Evolutionary conservation across 2,797 vertebrate species (phyloP).

Genomic region (Arnoldichthys spilopterus): DNA sequence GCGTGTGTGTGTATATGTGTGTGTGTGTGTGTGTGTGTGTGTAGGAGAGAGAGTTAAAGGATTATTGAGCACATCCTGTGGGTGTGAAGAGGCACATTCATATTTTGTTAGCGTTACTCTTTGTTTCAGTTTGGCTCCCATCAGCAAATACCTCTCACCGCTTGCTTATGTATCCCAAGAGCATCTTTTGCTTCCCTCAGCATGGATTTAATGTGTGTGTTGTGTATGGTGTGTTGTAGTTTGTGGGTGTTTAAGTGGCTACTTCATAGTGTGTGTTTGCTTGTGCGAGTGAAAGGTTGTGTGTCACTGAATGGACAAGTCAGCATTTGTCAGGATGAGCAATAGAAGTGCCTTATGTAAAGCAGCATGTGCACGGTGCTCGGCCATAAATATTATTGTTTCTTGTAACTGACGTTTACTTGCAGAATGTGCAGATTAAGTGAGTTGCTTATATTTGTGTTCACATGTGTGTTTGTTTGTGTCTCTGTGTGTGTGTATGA

Average conservation of each 20-base stretch:
- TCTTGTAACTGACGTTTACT: not conserved
- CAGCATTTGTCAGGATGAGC: not conserved
- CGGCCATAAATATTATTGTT: not conserved
- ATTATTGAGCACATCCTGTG: slow-evolving; percentile 44
- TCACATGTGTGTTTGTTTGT: slow-evolving; percentile 17
- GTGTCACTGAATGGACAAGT: slow-evolving; percentile 10
- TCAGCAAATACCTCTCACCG: slow-evolving; percentile 19
- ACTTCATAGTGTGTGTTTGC: slow-evolving; percentile 19
- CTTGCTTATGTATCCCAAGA: not conserved
- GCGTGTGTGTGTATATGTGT: not conserved
- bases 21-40: slow-evolving; percentile 17
- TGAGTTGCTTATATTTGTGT: slow-evolving; percentile 12
- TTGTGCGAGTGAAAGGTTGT: slow-evolving; percentile 16
- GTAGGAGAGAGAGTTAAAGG: slow-evolving; percentile 11
- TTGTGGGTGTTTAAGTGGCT: slow-evolving; percentile 31
- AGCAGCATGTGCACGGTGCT: not conserved
- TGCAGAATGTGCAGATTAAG: not conserved
- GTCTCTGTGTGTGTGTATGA: slow-evolving; percentile 20
- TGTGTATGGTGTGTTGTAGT: slow-evolving; percentile 8
- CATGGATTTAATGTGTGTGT: slow-evolving; percentile 8
- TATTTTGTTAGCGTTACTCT: slow-evolving; percentile 30
- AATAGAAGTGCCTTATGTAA: not conserved
- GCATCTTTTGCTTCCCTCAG: slow-evolving; percentile 26
- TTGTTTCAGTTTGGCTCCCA: not conserved
- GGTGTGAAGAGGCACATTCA: slow-evolving; percentile 30